These are phyloP conservation scores for Halcyon smyrnensis DNA, from an alignment of 2,797 vertebrate genomes.

Conservation along the genomic window DNA sequence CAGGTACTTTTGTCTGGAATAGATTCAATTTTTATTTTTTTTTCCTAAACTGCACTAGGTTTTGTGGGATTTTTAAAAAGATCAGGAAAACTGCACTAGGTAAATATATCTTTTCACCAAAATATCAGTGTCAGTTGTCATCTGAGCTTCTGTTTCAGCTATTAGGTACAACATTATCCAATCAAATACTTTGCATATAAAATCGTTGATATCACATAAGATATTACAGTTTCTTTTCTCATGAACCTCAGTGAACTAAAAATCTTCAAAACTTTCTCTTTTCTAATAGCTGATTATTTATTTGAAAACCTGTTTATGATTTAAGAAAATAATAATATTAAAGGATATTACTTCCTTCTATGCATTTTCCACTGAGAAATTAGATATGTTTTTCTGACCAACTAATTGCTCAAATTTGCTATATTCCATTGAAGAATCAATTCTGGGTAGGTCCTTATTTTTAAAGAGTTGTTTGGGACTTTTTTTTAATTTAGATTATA, in stretches of 20 bases:
- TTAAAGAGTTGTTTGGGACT: no score
- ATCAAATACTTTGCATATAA: not conserved
- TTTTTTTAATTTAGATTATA: not conserved
- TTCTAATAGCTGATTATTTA: not conserved
- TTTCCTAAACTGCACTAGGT: not conserved
- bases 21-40: constrained; percentile 32
- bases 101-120: not conserved
- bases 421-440: not conserved
- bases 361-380: not conserved
- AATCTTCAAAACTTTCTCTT: not conserved
- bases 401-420: not conserved
- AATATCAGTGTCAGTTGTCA: not conserved
- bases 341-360: not conserved
- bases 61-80: not conserved
- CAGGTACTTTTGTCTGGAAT: constrained; percentile 71
- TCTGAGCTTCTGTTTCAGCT: constrained; percentile 30
- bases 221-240: not conserved
- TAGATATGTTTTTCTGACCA: not conserved
- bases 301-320: not conserved
- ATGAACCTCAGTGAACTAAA: not conserved
- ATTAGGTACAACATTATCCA: not conserved
- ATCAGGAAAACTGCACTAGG: not conserved
- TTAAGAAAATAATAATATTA: not conserved
- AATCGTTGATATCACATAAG: not conserved
- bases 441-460: not conserved